Evolutionary conservation across 2,888 invertebrate species (phyloP), one percentile per base, ranked within the genome.

Genomic region (Andrena hattorfiana): DNA sequence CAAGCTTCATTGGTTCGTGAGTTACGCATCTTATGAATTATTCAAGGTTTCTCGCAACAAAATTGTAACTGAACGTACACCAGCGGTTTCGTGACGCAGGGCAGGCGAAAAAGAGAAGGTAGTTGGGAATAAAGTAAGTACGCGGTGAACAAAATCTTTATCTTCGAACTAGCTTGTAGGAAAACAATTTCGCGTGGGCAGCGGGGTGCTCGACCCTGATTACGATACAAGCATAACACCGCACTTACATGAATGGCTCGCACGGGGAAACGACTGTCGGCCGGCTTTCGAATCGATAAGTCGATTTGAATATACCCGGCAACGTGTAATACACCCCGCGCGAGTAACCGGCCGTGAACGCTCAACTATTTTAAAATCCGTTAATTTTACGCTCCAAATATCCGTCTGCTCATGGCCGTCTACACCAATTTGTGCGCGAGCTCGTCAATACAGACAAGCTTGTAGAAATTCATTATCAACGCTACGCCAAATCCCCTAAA

Each of bases 271-370:
- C 84, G 86, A 79, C 83, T 86, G 88, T 85, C 88, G 88, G 77
- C 82, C 85, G 83, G 72, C 69, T 79, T 77, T 78, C 83, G 81
- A 90, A 90, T 91, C 90, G 90, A 91, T 91, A 90, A 90, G 88
- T 88, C 88, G 88, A 90, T 90, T 87, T 83, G 86, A 85, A 88
- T 87, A 83, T 77, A 85, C 77, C 76, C 72, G 28, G 54, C 66
- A 51, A 56, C 42, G 71, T 77, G 60, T 64, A 83, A 83, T 77
- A 68, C 66, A 13, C 20, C 51, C 49, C 68, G 23, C 59, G 48
- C 42, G 75, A 51, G 69, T 69, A 70, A 72, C 51, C 54, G 69
- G 67, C 67, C 63, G 66, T 72, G 54, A 62, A 59, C 51, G 64
- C 26, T 77, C 74, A 48, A 77, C 70, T 81, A 76, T 84, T 85